Evolutionary conservation across 2,888 invertebrate species (phyloP).

Genomic region (Tetropium fuscum): DNA sequence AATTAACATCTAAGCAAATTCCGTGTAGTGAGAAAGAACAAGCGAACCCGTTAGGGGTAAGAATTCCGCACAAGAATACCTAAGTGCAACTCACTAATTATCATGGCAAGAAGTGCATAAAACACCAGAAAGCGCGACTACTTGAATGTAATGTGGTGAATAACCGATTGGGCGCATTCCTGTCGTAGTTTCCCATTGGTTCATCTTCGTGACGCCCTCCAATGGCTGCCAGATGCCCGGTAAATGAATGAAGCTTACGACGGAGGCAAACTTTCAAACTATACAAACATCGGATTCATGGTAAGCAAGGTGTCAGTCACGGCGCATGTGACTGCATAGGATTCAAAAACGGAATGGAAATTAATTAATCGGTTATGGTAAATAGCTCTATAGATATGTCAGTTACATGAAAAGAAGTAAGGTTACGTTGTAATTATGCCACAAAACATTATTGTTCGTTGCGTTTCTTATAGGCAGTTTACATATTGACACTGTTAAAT

Average conservation of each 20-base stretch:
- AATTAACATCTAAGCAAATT: too few relatives aligned
- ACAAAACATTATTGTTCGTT: too few relatives aligned
- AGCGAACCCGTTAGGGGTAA: background rate
- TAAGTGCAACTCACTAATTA: conserved; percentile 48
- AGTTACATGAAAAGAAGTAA: background rate
- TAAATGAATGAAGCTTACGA: conserved; percentile 40
- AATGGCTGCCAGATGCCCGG: conserved; percentile 50
- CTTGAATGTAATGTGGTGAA: conserved; percentile 37
- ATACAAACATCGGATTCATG: conserved; percentile 15
- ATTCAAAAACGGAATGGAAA: conserved; percentile 3
- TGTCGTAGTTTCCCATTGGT: conserved; percentile 41
- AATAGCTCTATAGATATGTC: background rate
- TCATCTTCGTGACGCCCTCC: conserved; percentile 48
- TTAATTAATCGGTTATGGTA: conserved; percentile 1
- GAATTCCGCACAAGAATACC: conserved; percentile 18
- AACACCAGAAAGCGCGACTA: conserved; percentile 38
- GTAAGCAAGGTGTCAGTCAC: conserved; percentile 17
- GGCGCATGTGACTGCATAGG: background rate
- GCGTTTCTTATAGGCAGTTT: too few relatives aligned
- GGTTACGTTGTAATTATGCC: background rate
- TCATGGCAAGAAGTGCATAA: conserved; percentile 42
- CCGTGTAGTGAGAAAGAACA: conserved; percentile 20
- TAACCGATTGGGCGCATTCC: conserved; percentile 28
- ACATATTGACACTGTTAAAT: too few relatives aligned
- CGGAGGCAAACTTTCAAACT: conserved; percentile 14